A percentile compares a stretch with the other conserved stretches of the same genome.
Conservation (phyloP, 2,797 vertebrate species). For the Danionella dracula region DNA sequence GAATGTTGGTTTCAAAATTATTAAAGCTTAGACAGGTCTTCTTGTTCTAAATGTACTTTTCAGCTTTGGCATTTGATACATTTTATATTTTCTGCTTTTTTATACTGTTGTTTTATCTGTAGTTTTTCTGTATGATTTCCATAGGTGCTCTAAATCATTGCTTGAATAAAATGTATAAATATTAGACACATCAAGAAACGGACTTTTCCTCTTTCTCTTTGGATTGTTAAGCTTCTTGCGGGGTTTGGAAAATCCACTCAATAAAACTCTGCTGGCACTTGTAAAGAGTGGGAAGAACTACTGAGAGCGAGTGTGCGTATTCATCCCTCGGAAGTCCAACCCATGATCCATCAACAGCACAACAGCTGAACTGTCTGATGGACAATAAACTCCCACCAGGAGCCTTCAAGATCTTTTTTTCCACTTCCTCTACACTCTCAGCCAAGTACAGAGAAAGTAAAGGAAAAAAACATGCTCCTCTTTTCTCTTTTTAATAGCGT, state of each 20-base stretch:
- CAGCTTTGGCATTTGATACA: too few species aligned
- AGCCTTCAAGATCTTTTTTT: background rate
- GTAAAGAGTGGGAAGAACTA: background rate
- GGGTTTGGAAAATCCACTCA: background rate
- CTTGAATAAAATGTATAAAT: too few species aligned
- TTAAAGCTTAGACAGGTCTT: too few species aligned
- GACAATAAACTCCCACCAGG: constrained; percentile 1
- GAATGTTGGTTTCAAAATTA: too few species aligned
- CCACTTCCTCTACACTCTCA: background rate
- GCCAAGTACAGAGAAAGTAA: background rate
- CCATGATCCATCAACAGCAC: constrained; percentile 11
- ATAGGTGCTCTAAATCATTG: too few species aligned
- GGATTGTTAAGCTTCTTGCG: background rate
- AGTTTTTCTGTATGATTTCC: too few species aligned
- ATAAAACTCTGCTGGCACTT: background rate
- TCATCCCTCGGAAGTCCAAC: constrained; percentile 4
- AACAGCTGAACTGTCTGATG: background rate
- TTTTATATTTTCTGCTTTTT: too few species aligned
- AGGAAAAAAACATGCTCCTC: background rate
- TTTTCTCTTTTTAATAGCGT: too few species aligned
- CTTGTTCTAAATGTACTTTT: too few species aligned
- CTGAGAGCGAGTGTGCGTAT: background rate
- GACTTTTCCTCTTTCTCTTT: too few species aligned
- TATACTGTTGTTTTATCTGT: too few species aligned
- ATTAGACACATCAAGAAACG: too few species aligned